A percentile compares a stretch with the other conserved stretches of the same genome.
These are phyloP conservation scores for Helicoverpa assulta DNA, from an alignment of 2,888 invertebrate species.

Conservation along the genomic window DNA sequence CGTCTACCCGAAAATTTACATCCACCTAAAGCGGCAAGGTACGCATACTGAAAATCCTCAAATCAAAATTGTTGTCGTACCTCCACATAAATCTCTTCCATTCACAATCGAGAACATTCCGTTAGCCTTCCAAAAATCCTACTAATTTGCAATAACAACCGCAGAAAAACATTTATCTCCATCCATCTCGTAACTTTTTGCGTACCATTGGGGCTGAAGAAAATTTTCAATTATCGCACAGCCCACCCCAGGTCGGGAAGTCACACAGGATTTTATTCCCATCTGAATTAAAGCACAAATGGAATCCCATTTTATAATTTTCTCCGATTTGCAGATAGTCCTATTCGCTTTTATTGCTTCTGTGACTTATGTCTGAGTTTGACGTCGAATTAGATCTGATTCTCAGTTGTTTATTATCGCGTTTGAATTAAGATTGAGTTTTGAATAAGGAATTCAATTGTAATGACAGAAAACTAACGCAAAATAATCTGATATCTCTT, in stretches of 20 bases:
- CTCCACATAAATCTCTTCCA: slow-evolving; percentile 50
- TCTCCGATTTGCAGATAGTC: slow-evolving; percentile 70
- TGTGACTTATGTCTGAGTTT: slow-evolving; percentile 50
- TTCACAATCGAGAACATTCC: slow-evolving; percentile 50
- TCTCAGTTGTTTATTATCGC: slow-evolving; percentile 18
- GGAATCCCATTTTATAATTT: slow-evolving; percentile 81
- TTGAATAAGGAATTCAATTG: slow-evolving; percentile 1
- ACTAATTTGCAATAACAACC: slow-evolving; percentile 66
- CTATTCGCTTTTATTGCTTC: slow-evolving; percentile 58
- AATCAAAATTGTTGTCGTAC: slow-evolving; percentile 46
- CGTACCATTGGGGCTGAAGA: slow-evolving; percentile 70
- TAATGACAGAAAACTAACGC: neutral
- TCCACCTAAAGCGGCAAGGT: slow-evolving; percentile 24
- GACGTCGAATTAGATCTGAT: slow-evolving; percentile 35
- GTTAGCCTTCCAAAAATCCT: slow-evolving; percentile 49
- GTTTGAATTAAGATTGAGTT: neutral
- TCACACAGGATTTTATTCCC: slow-evolving; percentile 75
- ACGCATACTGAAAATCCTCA: slow-evolving; percentile 33
- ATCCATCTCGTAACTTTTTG: slow-evolving; percentile 66
- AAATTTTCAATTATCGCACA: slow-evolving; percentile 81
- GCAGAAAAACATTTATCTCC: slow-evolving; percentile 67
- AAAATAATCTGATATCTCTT: neutral
- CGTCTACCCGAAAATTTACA: slow-evolving; percentile 15
- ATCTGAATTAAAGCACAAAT: slow-evolving; percentile 78
- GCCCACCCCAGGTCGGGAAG: slow-evolving; percentile 66